Base-by-base conservation (phyloP, 2,888 invertebrate genomes). In the Argyresthia albistria region DNA sequence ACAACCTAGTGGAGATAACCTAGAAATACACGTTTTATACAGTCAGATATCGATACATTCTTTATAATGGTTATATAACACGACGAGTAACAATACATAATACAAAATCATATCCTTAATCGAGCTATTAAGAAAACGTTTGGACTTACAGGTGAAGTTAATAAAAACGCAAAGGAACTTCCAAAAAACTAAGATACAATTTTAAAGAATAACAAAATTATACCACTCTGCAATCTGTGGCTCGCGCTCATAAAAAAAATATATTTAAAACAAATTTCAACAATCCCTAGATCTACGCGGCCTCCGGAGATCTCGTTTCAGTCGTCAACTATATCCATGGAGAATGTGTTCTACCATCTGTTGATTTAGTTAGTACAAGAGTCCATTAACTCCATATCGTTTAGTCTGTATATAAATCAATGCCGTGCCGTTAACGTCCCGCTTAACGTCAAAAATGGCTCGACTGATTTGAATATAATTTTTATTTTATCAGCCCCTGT, bases 181-280 rank as follows among this genome's bases (percentile, higher is more conserved):
- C 16, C 50, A 57, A 54, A 43, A 39, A 52, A 49, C 55, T 55
- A 57, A 52, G 53, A 55, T 53, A n/a, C 57, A 61, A 61, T 56
- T 52, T n/a, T 55, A 56, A 59, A 58, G 53, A 60, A 50, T 48
- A 57, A 58, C 59, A 64, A 60, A 25, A 25, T 25, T 25, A 25
- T 25, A 25, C 25, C 25, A 25, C 2, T 25, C 25, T 25, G 6
- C 6, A 25, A 25, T 25, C 25, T 25, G 25, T 25, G 25, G 67
- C 61, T 66, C 54, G 53, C 53, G 59, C 59, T 59, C 67, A 69
- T 62, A 69, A 75, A 75, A 25, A 25, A 25, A 71, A 69, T 83
- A 82, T 82, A 73, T 81, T 83, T 80, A 84, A 80, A 46, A 80
- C 80, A 77, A 79, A 78, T 66, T 65, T 73, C 62, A 82, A 82